Conservation (phyloP, 2,113 vertebrate genomes). For the Rhinolophus ferrumequinum region DNA sequence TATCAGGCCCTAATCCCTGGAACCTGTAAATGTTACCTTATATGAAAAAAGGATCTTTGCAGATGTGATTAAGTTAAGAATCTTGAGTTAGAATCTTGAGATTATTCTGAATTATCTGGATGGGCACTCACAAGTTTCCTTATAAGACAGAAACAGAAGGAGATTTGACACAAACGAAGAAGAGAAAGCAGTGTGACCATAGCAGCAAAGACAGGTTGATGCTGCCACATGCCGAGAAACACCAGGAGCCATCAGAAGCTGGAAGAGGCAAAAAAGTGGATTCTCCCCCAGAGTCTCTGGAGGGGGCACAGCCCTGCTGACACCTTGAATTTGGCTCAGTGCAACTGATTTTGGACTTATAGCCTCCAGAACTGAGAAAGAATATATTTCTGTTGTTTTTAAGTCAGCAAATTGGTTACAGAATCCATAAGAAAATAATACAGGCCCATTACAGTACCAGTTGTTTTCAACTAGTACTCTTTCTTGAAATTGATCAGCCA, state of each 20-base stretch:
- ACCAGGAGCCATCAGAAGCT: not conserved
- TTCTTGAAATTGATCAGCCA: not conserved
- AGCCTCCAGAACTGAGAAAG: not conserved
- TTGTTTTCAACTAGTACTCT: not conserved
- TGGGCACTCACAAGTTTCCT: not conserved
- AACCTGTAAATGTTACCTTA: not conserved
- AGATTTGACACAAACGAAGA: too few species aligned
- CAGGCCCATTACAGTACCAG: not conserved
- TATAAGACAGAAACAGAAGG: not conserved
- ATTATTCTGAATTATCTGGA: not conserved
- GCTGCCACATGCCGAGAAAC: fast-evolving
- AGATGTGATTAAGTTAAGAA: not conserved
- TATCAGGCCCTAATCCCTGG: not conserved
- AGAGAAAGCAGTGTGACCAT: not conserved
- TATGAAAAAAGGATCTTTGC: not conserved
- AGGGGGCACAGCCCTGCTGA: not conserved
- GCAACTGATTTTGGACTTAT: not conserved
- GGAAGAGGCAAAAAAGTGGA: not conserved
- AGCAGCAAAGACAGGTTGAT: not conserved
- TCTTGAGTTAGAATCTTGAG: not conserved
- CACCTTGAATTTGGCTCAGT: not conserved
- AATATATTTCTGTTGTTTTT: not conserved
- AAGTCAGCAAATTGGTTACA: not conserved
- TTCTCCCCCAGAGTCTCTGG: fast-evolving
- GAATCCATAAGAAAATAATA: not conserved